A percentile compares a stretch with the other conserved stretches of the same genome.
These are phyloP conservation scores for Alligator mississippiensis DNA, from an alignment of 2,113 vertebrate species.

Conservation along the genomic window DNA sequence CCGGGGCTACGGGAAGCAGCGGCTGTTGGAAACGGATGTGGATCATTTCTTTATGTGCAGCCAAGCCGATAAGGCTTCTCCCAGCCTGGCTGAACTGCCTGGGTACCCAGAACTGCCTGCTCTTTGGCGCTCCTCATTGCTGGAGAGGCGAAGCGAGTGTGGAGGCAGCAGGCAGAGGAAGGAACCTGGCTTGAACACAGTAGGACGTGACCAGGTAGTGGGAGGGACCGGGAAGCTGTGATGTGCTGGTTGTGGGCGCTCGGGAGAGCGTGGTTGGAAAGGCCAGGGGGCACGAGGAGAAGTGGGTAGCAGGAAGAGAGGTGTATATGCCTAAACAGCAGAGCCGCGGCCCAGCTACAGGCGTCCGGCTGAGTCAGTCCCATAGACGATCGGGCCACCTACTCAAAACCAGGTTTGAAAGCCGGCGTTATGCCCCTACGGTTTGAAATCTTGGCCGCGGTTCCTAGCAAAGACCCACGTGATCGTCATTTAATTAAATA, in stretches of 20 bases:
- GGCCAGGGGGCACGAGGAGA: not conserved
- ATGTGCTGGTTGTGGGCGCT: not conserved
- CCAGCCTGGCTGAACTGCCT: not conserved
- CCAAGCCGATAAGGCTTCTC: not conserved
- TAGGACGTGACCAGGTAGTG: not conserved
- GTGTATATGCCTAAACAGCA: not conserved
- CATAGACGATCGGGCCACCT: not conserved
- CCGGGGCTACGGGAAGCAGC: not conserved
- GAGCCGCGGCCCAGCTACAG: not conserved
- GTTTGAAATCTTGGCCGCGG: not conserved
- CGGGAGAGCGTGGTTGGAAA: not conserved
- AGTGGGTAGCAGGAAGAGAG: not conserved
- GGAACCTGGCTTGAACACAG: not conserved
- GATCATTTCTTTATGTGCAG: not conserved
- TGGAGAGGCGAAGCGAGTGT: not conserved
- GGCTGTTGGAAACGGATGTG: not conserved
- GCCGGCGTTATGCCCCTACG: not conserved
- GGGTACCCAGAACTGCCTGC: not conserved
- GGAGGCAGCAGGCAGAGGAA: not conserved
- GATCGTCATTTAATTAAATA: not conserved
- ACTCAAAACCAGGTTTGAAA: not conserved
- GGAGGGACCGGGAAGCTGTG: not conserved
- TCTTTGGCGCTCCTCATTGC: not conserved
- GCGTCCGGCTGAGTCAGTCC: fast-evolving
- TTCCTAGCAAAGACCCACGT: not conserved